A percentile compares a stretch with the other conserved stretches of the same genome.
phyloP scores from a whole-genome alignment of 2,888 invertebrate species.

The Nomada flava region DNA sequence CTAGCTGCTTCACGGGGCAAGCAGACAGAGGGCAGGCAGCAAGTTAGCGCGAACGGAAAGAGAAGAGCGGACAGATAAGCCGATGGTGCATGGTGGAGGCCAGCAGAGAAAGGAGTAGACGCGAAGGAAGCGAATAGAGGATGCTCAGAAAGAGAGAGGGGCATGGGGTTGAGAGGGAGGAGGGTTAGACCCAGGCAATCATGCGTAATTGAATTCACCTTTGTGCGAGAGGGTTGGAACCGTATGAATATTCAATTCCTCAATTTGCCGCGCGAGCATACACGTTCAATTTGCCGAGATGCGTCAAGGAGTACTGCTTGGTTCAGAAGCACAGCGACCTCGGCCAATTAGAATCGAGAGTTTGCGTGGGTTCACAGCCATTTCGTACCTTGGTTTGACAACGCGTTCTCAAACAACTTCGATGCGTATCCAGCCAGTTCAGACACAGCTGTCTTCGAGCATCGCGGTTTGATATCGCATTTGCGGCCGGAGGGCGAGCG shows the following conservation, averaged over 20 bases:
- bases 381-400: slow-evolving; percentile 62
- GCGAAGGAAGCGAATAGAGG: slow-evolving; percentile 35
- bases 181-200: slow-evolving; percentile 77
- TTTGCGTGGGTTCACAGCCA: slow-evolving; percentile 51
- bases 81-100: slow-evolving; percentile 10
- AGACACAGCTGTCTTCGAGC: slow-evolving; percentile 71
- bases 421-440: slow-evolving; percentile 54
- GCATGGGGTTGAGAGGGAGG: slow-evolving; percentile 8
- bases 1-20: slow-evolving; percentile 73
- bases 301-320: slow-evolving; percentile 68
- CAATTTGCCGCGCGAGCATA: slow-evolving; percentile 76
- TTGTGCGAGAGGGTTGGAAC: slow-evolving; percentile 74
- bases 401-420: slow-evolving; percentile 67
- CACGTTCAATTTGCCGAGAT: slow-evolving; percentile 79
- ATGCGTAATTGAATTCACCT: slow-evolving; percentile 83
- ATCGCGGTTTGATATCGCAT: slow-evolving; percentile 48
- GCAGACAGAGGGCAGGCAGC: slow-evolving; percentile 14
- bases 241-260: slow-evolving; percentile 83
- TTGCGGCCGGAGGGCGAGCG: neutral
- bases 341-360: slow-evolving; percentile 69
- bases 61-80: slow-evolving; percentile 41
- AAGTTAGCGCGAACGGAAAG: slow-evolving; percentile 19
- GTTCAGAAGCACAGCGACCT: slow-evolving; percentile 58
- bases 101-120: slow-evolving; percentile 1
- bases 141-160: slow-evolving; percentile 18